Base-by-base conservation (phyloP, 2,888 invertebrate genomes). In the Cerastis leucographa region DNA sequence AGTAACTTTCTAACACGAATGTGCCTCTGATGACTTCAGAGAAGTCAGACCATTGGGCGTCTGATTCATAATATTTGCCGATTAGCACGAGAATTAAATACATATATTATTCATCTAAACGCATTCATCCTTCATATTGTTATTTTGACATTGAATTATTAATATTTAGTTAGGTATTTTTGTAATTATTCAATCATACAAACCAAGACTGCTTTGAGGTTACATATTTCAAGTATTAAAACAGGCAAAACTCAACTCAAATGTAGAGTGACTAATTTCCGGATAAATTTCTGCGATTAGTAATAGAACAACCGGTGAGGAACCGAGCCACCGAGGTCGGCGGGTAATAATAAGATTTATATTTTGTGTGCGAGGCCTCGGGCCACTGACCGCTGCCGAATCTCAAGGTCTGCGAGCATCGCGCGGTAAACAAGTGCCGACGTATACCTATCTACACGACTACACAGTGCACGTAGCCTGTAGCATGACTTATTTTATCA, bases 311-410 rank as follows among this genome's bases (percentile, higher is more conserved):
- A 87, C 85, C 88, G 83, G 87, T 89, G 87, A 88, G 85, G 83
- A 88, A 77, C 79, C 67, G 81, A 80, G 81, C 56, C 73, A 86
- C 79, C 88, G 90, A 89, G 90, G 90, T 91, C 89, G 90, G 89
- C 88, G 89, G 90, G 91, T 93, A 92, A 93, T 93, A 93, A 93
- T 92, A 94, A 92, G 91, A 93, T 91, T 91, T 93, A 91, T 90
- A 88, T 91, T 91, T 89, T 91, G 89, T 87, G 88, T 89, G 90
- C 89, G 92, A 90, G 93, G 90, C 91, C 91, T 88, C 92, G 93
- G 95, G 96, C 93, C 96, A 96, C 88, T 96, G 96, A 96, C 96
- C 96, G 95, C 91, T 84, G 95, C 94, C 96, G 92, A 96, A 96
- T 95, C 92, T 96, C 96, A 96, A 96, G 96, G 96, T 94, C 96